A percentile compares a stretch with the other conserved stretches of the same genome.
phyloP scores from a whole-genome alignment of 2,888 invertebrate genomes.

The Xestia ashworthii region DNA sequence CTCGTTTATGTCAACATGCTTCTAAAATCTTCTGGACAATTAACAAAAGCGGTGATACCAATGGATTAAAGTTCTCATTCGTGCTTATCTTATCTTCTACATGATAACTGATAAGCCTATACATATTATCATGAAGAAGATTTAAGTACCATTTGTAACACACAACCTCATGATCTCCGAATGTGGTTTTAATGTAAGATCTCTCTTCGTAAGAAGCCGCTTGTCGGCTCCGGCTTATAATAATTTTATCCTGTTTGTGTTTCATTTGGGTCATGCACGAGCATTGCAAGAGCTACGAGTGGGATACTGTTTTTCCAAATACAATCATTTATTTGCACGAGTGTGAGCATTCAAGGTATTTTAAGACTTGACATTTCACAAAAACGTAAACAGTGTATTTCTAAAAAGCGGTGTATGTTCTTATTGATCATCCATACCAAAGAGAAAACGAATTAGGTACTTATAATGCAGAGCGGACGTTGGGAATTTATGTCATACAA shows the following conservation, averaged over 20 bases:
- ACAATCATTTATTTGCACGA: constrained; percentile 18
- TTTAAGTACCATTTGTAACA: constrained; percentile 21
- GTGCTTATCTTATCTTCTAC: constrained; percentile 7
- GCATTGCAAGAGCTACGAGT: constrained; percentile 26
- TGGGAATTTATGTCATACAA: too few species aligned
- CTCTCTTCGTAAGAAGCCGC: constrained; percentile 42
- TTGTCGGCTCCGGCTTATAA: constrained; percentile 41
- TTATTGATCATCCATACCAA: too few species aligned
- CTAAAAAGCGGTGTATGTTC: background rate
- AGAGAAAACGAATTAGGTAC: too few species aligned
- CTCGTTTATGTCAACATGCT: constrained; percentile 28
- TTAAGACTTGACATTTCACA: background rate
- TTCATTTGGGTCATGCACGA: constrained; percentile 45
- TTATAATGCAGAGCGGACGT: too few species aligned
- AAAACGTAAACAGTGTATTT: constrained; percentile 7
- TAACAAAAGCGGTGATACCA: constrained; percentile 15
- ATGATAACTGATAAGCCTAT: background rate
- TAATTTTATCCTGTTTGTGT: constrained; percentile 53
- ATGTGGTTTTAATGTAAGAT: constrained; percentile 25
- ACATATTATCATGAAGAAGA: constrained; percentile 10
- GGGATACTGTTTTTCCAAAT: constrained; percentile 24
- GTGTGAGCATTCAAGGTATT: background rate
- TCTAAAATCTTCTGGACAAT: constrained; percentile 6
- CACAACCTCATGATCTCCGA: constrained; percentile 15
- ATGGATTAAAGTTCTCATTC: constrained; percentile 17